Evolutionary conservation across 2,797 vertebrate genomes (phyloP), one percentile per base, ranked within the genome.

Genomic region (Pangasius mekongensis): DNA sequence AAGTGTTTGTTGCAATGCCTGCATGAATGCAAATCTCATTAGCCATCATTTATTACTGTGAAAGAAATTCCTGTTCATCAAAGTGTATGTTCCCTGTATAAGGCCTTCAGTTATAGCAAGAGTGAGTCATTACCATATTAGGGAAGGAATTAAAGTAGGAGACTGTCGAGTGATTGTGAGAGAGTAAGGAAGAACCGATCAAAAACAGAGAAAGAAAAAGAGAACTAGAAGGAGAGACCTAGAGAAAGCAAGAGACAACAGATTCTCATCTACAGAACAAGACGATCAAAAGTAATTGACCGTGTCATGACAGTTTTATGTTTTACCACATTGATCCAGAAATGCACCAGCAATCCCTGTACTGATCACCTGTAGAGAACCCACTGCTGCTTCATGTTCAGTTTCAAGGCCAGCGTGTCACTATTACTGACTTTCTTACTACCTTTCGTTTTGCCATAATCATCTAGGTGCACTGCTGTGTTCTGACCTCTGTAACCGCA

Each of bases 401-500:
- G 47, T 56, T 71, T 60, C 66, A 73, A 39, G 27, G 36, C 66
- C 27, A 56, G 64, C 24, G 0, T 43, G 27, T 83, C 60, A 71
- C 30, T 82, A 47, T 54, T 58, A 54, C 62, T 39, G 62, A 54
- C 22, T 80, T 56, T 33, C 49, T 66, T 56, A 18, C 76, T 8
- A 36, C 30, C 49, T 73, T 86, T 86, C 20, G 36, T 54, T 73
- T 84, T 64, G 22, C 43, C 80, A 13, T 49, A 62, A 64, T 69
- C 67, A 82, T 49, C 33, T 52, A 73, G 39, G 27, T 66, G 43
- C 11, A 30, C 43, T 18, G 47, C 87, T 84, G 81, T 69, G 87
- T 52, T 84, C 27, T 83, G 87, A 87, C 80, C 81, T 60, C 54
- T 22, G 30, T 27, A 60, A 56, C 54, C 13, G 36, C 78, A n/a